Evolutionary conservation across 2,113 vertebrate species (phyloP).

Genomic region (Montifringilla adamsi): DNA sequence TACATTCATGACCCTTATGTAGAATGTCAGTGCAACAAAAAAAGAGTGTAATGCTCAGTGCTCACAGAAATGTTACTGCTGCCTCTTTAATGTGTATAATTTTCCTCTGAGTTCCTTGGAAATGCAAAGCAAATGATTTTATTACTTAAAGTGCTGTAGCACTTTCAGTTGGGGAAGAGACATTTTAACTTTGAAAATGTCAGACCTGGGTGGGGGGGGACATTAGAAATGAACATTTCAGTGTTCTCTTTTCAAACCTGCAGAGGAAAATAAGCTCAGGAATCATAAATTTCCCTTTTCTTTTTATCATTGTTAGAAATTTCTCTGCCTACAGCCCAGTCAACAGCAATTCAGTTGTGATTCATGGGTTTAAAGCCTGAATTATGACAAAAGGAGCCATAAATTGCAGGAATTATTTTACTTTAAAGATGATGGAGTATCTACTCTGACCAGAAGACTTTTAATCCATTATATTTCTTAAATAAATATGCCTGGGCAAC

Average conservation of each 20-base stretch:
- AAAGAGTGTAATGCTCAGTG: neutral
- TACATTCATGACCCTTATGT: neutral
- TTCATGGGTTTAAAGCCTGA: conserved; percentile 31
- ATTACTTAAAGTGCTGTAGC: neutral
- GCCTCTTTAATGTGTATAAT: neutral
- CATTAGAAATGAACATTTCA: neutral
- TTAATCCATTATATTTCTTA: conserved; percentile 52
- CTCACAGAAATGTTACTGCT: neutral
- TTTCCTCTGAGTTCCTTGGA: neutral
- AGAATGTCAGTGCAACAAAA: neutral
- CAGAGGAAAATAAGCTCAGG: neutral
- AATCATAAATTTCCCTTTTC: neutral
- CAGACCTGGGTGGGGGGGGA: neutral
- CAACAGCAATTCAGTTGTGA: neutral
- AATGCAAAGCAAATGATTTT: neutral
- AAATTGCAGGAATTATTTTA: conserved; percentile 57
- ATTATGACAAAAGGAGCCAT: conserved; percentile 52
- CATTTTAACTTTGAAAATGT: neutral
- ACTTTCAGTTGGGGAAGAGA: neutral
- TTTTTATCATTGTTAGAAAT: neutral
- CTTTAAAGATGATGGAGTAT: conserved; percentile 53
- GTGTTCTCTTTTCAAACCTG: neutral
- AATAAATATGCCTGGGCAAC: conserved; percentile 51
- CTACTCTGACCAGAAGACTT: conserved; percentile 37
- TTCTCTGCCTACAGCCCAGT: neutral